A percentile compares a stretch with the other conserved stretches of the same genome.
These are phyloP conservation scores for Manduca sexta DNA, from an alignment of 1,140 invertebrate species.

Conservation along the genomic window DNA sequence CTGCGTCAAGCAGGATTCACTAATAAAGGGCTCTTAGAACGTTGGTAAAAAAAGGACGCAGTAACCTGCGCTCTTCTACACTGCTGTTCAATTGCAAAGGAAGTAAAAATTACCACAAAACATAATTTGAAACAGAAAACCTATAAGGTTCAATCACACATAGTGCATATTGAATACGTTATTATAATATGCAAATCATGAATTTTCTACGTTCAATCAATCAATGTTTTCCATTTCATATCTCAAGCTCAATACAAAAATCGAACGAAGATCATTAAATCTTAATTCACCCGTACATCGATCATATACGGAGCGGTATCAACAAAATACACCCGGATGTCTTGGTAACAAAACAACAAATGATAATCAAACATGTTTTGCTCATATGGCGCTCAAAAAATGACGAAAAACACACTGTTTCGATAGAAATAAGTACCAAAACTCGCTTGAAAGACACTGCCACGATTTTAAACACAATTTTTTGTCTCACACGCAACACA, in stretches of 20 bases:
- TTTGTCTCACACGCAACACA: conserved; percentile 42
- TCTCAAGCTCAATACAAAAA: conserved; percentile 1
- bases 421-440: conserved; percentile 38
- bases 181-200: neutral
- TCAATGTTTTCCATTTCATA: conserved; percentile 24
- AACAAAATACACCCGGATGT: conserved; percentile 50
- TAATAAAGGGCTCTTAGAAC: conserved; percentile 28
- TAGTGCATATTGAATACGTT: too few species aligned
- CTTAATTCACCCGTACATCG: conserved; percentile 8
- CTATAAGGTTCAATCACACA: too few species aligned
- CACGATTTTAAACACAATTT: conserved; percentile 11
- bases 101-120: neutral
- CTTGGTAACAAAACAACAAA: conserved; percentile 65
- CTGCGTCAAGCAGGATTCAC: conserved; percentile 14
- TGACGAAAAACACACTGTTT: conserved; percentile 30
- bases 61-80: conserved; percentile 45
- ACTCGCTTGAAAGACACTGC: conserved; percentile 32
- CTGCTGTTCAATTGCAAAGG: neutral
- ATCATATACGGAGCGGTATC: conserved; percentile 18
- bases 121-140: neutral
- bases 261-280: conserved; percentile 6
- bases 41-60: conserved; percentile 46
- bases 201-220: neutral
- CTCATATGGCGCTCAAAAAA: conserved; percentile 43
- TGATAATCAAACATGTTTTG: conserved; percentile 59